Conservation (phyloP, 2,797 vertebrate species). For the Gila robusta region DNA sequence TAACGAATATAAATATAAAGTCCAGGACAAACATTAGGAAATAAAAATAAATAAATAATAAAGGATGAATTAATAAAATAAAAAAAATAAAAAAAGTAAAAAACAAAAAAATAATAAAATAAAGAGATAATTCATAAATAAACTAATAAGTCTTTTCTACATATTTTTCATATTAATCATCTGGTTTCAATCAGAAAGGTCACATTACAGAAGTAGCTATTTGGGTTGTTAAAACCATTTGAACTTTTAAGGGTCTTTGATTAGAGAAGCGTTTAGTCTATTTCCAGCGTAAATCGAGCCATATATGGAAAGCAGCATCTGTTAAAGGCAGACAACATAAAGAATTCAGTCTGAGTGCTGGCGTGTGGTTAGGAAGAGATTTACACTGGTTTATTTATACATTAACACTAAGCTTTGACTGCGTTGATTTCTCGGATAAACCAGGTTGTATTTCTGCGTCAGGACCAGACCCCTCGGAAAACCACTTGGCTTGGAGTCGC, state of each 20-base stretch:
- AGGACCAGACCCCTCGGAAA: slow-evolving; percentile 61
- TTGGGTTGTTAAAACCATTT: neutral
- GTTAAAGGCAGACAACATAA: slow-evolving; percentile 28
- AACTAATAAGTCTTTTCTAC: neutral
- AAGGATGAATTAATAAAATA: neutral
- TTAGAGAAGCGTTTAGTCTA: slow-evolving; percentile 31
- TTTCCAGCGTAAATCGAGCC: slow-evolving; percentile 39
- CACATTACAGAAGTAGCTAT: neutral
- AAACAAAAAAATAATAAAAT: neutral
- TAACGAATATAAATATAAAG: neutral
- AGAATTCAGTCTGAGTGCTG: slow-evolving; percentile 34
- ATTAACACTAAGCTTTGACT: slow-evolving; percentile 58
- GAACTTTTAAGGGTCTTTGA: slow-evolving; percentile 10
- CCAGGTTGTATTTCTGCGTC: slow-evolving; percentile 51
- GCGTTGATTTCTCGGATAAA: slow-evolving; percentile 57
- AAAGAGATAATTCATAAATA: neutral
- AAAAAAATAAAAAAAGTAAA: neutral
- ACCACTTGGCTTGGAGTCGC: slow-evolving; percentile 63
- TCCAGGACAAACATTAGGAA: neutral
- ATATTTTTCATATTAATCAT: neutral
- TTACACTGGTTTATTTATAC: slow-evolving; percentile 58
- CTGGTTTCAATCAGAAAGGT: neutral
- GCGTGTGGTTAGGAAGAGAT: slow-evolving; percentile 54
- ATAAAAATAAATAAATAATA: neutral
- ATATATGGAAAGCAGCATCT: slow-evolving; percentile 34